Base-by-base conservation (phyloP, 2,113 vertebrate genomes). In the Oreochromis tanganicae region DNA sequence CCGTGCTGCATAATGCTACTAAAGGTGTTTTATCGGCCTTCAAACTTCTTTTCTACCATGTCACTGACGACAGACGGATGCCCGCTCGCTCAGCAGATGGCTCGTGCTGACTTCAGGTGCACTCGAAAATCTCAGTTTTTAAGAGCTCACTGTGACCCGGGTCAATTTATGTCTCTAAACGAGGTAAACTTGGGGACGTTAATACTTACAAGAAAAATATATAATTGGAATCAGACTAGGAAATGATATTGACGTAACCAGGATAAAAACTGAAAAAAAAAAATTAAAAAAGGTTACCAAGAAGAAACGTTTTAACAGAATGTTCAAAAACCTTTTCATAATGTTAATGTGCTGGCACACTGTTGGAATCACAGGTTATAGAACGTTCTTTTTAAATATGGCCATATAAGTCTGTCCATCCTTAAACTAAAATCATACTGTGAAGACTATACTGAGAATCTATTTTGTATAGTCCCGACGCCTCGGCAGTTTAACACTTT, bases 101-200 rank as follows among this genome's bases (percentile, higher is more conserved):
- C 66, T 71, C n/a, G 13, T 41, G 66, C 12, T 71, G n/a, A 1
- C 38, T 71, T 71, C 66, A 71, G 66, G 38, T 43, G 4, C 13
- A 24, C 66, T 71, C n/a, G 66, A 43, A 71, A 71, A 71, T 71
- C 12, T 24, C 11, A 7, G 4, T 0, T 24, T 41, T 7, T 57
- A 27, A 24, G 3, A 71, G 21, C 36, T 68, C 3, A 14, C 7
- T 13, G 63, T 41, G 63, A 21, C 63, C 56, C 6, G 17, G 61
- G 0, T 36, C 29, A 36, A 17, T 46, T 14, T 46, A 5, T 6
- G 3, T 63, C 61, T 66, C 0, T 6, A 38, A 66, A 66, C 32
- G 6, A 10, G 61, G 17, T 66, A 66, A 66, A 66, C 17, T 36
- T n/a, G 4, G 11, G 17, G 32, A 66, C 32, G 32, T 36, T 11